These are phyloP conservation scores for Tiphia femorata DNA, from an alignment of 2,888 invertebrate species.

Conservation along the genomic window DNA sequence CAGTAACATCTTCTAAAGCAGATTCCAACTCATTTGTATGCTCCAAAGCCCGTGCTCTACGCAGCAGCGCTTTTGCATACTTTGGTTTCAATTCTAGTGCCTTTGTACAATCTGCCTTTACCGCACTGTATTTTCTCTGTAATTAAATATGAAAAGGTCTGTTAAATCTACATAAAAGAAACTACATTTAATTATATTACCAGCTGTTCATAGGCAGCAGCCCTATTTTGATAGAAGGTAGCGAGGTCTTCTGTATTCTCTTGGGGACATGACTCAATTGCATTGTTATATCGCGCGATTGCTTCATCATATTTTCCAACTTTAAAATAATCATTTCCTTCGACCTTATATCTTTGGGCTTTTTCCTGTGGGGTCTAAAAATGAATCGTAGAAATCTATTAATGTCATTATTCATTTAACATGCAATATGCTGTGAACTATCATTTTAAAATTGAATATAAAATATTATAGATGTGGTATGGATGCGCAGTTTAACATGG, in stretches of 20 bases:
- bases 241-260: slow-evolving; percentile 82
- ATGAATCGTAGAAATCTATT: too few relatives aligned
- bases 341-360: slow-evolving; percentile 85
- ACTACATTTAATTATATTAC: slow-evolving; percentile 63
- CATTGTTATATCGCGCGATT: slow-evolving; percentile 89
- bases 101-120: slow-evolving; percentile 87
- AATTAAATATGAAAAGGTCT: slow-evolving; percentile 17
- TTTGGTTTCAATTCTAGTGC: slow-evolving; percentile 87
- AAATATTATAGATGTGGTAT: too few relatives aligned
- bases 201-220: slow-evolving; percentile 93
- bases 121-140: slow-evolving; percentile 82
- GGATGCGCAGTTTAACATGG: too few relatives aligned
- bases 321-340: slow-evolving; percentile 90
- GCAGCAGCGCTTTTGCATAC: slow-evolving; percentile 88
- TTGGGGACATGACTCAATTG: slow-evolving; percentile 89
- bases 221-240: slow-evolving; percentile 95
- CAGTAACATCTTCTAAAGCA: slow-evolving; percentile 92
- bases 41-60: slow-evolving; percentile 88
- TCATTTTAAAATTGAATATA: neutral
- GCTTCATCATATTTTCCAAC: slow-evolving; percentile 92
- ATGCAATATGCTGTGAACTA: slow-evolving; percentile 5
- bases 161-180: neutral
- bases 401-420: too few relatives aligned
- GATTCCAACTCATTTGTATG: slow-evolving; percentile 82
- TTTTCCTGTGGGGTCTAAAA: slow-evolving; percentile 76